Evolutionary conservation across 2,797 vertebrate species (phyloP).

Genomic region (Nyctalus aviator): DNA sequence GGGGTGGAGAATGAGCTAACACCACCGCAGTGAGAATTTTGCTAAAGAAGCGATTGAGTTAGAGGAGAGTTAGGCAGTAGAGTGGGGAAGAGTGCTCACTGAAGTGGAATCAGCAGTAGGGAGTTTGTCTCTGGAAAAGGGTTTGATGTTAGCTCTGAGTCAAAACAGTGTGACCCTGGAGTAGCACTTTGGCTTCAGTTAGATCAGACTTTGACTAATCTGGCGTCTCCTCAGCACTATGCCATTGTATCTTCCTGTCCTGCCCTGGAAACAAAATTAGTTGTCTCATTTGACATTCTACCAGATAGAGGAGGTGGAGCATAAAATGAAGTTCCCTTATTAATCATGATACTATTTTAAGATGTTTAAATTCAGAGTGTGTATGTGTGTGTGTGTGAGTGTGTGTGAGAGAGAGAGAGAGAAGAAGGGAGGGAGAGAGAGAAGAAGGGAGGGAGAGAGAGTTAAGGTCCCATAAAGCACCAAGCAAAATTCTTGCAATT

Average conservation of each 20-base stretch:
- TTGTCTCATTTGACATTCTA: conserved; percentile 74
- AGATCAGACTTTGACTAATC: conserved; percentile 28
- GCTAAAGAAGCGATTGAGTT: not conserved
- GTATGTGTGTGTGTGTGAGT: not conserved
- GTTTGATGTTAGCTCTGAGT: not conserved
- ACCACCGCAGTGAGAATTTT: not conserved
- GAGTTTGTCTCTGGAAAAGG: not conserved
- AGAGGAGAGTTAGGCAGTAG: conserved; percentile 10
- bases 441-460: not conserved
- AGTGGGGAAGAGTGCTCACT: not conserved
- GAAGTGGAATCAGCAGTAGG: not conserved
- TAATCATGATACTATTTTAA: conserved; percentile 83
- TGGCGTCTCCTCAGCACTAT: not conserved
- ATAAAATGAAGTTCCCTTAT: conserved; percentile 76
- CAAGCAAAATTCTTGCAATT: conserved; percentile 62
- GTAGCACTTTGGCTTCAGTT: not conserved
- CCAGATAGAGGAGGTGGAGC: conserved; percentile 72
- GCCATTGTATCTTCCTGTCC: conserved; percentile 34
- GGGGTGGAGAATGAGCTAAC: conserved; percentile 6
- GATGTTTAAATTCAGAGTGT: conserved; percentile 55
- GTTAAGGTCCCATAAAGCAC: conserved; percentile 71
- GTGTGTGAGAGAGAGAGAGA: too few relatives aligned
- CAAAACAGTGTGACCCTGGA: not conserved
- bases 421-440: too few relatives aligned
- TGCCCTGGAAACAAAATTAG: conserved; percentile 60